Conservation (phyloP, 2,888 invertebrate genomes). For the Yponomeuta malinellus region DNA sequence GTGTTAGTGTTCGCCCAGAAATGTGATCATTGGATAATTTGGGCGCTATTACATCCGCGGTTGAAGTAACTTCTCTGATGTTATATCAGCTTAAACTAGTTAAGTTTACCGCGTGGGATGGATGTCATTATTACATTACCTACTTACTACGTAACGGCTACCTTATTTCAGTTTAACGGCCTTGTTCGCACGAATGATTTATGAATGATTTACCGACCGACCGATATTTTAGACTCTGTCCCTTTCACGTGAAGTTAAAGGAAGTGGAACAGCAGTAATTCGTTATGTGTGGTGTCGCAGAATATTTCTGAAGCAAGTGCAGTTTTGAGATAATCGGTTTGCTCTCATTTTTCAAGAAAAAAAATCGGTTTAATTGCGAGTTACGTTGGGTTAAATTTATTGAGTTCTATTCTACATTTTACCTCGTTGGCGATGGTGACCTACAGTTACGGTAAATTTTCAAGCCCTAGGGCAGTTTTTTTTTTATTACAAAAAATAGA, state of each 20-base stretch:
- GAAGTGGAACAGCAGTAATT: not conserved
- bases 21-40: not conserved
- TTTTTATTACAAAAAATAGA: no score
- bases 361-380: not conserved
- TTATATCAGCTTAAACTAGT: not conserved
- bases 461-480: no score
- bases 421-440: no score
- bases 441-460: no score
- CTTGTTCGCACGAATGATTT: no score
- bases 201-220: no score
- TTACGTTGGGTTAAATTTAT: no score
- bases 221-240: no score
- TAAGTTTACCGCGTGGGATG: not conserved
- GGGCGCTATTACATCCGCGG: not conserved
- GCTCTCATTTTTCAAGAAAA: not conserved
- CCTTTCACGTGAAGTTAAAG: no score
- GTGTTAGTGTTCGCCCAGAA: not conserved
- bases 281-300: not conserved
- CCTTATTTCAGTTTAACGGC: not conserved
- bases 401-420: no score
- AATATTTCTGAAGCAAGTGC: not conserved
- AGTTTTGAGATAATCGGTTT: constrained; percentile 25
- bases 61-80: not conserved
- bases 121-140: not conserved
- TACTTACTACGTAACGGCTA: not conserved